Conservation (phyloP, 2,113 vertebrate species). For the Crotophaga sulcirostris region DNA sequence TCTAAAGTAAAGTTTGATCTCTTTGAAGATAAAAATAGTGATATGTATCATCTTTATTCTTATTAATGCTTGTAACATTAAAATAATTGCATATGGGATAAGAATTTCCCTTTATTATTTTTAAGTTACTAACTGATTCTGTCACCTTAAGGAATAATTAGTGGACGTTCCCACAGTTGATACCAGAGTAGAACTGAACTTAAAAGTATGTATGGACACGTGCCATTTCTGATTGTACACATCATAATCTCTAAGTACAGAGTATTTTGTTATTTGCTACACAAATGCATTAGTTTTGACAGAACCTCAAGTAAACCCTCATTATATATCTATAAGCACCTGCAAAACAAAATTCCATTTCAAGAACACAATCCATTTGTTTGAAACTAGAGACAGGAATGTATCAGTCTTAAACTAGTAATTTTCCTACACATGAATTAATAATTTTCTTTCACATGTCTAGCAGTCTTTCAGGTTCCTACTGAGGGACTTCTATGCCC, state of each 20-base stretch:
- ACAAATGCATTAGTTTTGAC: neutral
- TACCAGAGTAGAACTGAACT: neutral
- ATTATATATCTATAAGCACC: neutral
- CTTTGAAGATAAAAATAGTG: neutral
- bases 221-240: neutral
- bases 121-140: neutral
- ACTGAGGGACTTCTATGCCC: neutral
- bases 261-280: neutral
- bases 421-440: neutral
- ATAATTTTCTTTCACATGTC: neutral
- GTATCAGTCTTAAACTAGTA: neutral
- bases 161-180: neutral
- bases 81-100: neutral
- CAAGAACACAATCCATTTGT: neutral
- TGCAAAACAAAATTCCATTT: neutral
- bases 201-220: neutral
- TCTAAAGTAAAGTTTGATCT: neutral
- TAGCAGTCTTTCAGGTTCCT: neutral
- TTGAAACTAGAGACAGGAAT: neutral
- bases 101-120: neutral
- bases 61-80: neutral
- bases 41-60: neutral
- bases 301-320: neutral
- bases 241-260: neutral
- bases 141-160: neutral